phyloP scores from a whole-genome alignment of 2,888 invertebrate genomes.

The Yponomeuta evonymella region DNA sequence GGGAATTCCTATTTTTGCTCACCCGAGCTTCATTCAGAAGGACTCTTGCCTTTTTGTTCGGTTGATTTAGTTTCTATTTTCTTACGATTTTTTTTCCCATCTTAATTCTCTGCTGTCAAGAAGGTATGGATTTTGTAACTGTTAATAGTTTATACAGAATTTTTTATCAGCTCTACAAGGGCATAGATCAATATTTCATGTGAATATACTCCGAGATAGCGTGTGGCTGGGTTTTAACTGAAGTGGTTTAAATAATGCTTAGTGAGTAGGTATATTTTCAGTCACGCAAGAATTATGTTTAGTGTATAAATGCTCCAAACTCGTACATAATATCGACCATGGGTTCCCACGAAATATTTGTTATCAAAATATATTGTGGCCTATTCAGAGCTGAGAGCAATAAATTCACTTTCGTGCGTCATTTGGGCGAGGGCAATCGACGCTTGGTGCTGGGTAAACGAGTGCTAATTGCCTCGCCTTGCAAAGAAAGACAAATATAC shows the following conservation, averaged over 20 bases:
- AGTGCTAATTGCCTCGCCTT: constrained; percentile 6
- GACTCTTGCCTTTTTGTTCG: not conserved
- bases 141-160: too few relatives aligned
- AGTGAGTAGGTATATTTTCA: not conserved
- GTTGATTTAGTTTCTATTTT: not conserved
- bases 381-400: constrained; percentile 39
- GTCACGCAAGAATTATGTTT: not conserved
- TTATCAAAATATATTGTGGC: constrained; percentile 39
- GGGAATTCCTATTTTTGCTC: not conserved
- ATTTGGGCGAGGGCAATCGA: not conserved
- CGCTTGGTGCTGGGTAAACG: not conserved
- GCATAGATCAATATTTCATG: too few relatives aligned
- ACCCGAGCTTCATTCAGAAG: not conserved
- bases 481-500: not conserved
- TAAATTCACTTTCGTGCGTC: constrained; percentile 36
- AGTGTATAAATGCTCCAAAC: not conserved
- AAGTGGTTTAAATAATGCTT: not conserved
- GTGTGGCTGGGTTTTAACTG: too few relatives aligned
- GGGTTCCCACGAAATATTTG: not conserved
- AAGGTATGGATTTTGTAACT: too few relatives aligned
- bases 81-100: not conserved
- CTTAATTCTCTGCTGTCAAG: too few relatives aligned
- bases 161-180: too few relatives aligned
- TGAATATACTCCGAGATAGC: too few relatives aligned
- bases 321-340: not conserved